Evolutionary conservation across 2,113 vertebrate species (phyloP).

Genomic region (Gila orcuttii): DNA sequence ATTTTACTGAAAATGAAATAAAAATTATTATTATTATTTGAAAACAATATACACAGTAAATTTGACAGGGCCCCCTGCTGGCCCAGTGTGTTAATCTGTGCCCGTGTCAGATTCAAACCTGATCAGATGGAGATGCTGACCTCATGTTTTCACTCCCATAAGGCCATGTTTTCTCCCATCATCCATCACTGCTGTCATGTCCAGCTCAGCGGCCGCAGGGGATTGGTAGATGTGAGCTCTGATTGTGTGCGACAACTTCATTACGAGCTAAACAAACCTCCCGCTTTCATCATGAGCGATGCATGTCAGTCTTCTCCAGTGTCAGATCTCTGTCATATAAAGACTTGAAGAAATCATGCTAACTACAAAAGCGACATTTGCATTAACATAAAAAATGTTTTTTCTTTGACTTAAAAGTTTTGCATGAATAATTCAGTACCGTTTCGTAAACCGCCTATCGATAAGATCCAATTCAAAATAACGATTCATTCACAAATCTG

Average conservation of each 20-base stretch:
- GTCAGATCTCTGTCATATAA: conserved; percentile 2
- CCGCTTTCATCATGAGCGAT: conserved; percentile 64
- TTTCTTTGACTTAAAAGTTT: background rate
- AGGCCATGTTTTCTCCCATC: conserved; percentile 49
- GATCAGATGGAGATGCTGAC: conserved; percentile 47
- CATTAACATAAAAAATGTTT: background rate
- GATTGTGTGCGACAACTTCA: conserved; percentile 80
- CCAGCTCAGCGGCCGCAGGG: conserved; percentile 58
- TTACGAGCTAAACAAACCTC: conserved; percentile 70
- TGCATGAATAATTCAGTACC: background rate
- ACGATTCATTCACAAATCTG: background rate
- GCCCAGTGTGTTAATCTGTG: too few relatives aligned
- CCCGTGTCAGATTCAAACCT: conserved; percentile 30
- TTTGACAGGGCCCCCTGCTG: too few relatives aligned
- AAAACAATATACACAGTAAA: too few relatives aligned
- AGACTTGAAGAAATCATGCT: background rate
- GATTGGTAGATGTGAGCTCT: conserved; percentile 68
- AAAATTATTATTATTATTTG: too few relatives aligned
- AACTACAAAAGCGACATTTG: background rate
- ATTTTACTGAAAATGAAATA: too few relatives aligned
- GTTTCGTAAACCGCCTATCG: background rate
- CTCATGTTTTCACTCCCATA: conserved; percentile 60
- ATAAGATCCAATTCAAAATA: background rate
- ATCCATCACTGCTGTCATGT: conserved; percentile 57
- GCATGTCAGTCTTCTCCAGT: conserved; percentile 39